Evolutionary conservation across 2,888 invertebrate species (phyloP).

Genomic region (Idaea biselata): DNA sequence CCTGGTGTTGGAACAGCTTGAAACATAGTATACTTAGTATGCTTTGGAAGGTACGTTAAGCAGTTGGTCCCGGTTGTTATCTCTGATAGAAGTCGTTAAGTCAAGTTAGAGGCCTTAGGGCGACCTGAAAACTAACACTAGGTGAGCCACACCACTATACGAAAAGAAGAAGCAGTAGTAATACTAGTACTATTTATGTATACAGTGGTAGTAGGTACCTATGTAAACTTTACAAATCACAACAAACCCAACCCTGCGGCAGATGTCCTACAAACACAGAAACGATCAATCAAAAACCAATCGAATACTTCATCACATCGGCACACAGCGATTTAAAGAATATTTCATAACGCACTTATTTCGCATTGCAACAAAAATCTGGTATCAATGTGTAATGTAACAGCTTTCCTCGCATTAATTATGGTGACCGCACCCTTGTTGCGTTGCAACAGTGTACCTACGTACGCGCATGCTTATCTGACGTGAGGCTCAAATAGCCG

Average conservation of each 20-base stretch:
- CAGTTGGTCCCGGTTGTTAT: too few relatives aligned
- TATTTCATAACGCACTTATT: conserved; percentile 3
- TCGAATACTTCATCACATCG: neutral
- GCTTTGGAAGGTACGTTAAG: too few relatives aligned
- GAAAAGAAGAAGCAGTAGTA: too few relatives aligned
- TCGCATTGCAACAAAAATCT: conserved; percentile 26
- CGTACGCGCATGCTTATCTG: neutral
- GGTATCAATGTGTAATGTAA: conserved; percentile 18
- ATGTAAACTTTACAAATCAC: neutral
- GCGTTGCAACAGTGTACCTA: conserved; percentile 8
- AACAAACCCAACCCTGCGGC: neutral
- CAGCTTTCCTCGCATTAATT: conserved; percentile 32
- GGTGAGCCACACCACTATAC: too few relatives aligned
- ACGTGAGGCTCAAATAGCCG: neutral
- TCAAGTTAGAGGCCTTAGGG: too few relatives aligned
- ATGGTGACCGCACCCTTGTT: conserved; percentile 27
- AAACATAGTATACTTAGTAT: too few relatives aligned
- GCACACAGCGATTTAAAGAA: neutral
- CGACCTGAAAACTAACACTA: too few relatives aligned
- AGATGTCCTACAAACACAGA: neutral
- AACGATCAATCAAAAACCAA: neutral
- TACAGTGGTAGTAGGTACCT: neutral
- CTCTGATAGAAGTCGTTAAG: too few relatives aligned
- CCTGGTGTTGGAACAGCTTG: too few relatives aligned
- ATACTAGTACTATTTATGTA: too few relatives aligned